Conservation (phyloP, 1,140 invertebrate species). For the Dryas iulia region DNA sequence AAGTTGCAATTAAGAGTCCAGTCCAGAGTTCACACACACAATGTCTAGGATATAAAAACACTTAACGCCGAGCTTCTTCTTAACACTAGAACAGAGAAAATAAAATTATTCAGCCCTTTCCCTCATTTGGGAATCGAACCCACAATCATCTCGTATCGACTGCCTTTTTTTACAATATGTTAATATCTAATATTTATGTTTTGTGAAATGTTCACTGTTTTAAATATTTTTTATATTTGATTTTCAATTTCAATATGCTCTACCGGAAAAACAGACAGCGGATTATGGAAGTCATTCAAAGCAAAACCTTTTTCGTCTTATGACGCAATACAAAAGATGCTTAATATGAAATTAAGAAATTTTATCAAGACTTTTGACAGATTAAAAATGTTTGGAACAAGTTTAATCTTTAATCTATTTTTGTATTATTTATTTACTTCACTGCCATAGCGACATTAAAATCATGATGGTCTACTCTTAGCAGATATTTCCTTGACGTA, state of each 20-base stretch:
- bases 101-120: too few species aligned
- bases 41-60: too few species aligned
- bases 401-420: neutral
- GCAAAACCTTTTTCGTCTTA: neutral
- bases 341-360: neutral
- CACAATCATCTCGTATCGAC: neutral
- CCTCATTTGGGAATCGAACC: too few species aligned
- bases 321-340: too few species aligned
- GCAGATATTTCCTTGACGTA: too few species aligned
- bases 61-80: too few species aligned
- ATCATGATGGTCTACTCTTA: too few species aligned
- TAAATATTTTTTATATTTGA: neutral
- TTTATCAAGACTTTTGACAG: neutral
- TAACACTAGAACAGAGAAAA: too few species aligned
- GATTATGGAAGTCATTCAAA: neutral
- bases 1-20: too few species aligned
- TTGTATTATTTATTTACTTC: neutral
- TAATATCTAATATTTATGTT: neutral
- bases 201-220: neutral
- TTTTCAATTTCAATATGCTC: constrained; percentile 3
- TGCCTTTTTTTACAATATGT: neutral
- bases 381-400: neutral
- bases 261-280: constrained; percentile 1
- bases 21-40: too few species aligned
- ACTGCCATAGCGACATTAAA: neutral